These are phyloP conservation scores for Ardeotis arabs DNA, from an alignment of 2,113 vertebrate genomes.

Conservation along the genomic window DNA sequence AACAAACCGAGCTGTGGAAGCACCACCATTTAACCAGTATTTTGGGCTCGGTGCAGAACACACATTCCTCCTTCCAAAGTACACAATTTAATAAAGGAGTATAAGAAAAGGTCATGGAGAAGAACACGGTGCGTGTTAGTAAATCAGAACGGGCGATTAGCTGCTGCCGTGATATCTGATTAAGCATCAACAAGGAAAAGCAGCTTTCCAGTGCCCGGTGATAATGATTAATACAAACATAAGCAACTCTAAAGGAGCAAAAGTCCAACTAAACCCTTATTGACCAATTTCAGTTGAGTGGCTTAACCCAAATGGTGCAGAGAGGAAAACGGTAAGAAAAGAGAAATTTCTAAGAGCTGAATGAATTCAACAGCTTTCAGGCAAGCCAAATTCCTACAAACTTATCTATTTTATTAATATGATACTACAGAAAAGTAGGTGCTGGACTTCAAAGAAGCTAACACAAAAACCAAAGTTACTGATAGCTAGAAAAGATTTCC, in stretches of 20 bases:
- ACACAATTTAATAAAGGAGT: background rate
- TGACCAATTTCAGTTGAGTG: background rate
- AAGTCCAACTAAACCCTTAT: background rate
- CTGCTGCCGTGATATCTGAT: background rate
- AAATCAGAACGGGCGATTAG: background rate
- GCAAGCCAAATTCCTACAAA: background rate
- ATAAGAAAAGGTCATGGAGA: background rate
- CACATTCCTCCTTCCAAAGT: background rate
- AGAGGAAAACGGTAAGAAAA: background rate
- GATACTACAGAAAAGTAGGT: background rate
- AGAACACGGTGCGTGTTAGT: accelerated
- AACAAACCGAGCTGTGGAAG: background rate
- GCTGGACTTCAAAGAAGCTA: background rate
- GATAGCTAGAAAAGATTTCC: background rate
- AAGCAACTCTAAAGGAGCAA: background rate
- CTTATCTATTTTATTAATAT: background rate
- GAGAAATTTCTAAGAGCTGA: background rate
- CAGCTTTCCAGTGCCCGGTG: background rate
- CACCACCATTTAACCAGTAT: background rate
- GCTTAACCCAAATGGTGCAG: background rate
- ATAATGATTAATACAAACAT: background rate
- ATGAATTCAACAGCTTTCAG: background rate
- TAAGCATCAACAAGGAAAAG: background rate
- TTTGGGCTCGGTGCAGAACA: background rate
- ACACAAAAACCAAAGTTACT: background rate